Conservation (phyloP, 2,113 vertebrate genomes). For the Pimephales promelas region DNA sequence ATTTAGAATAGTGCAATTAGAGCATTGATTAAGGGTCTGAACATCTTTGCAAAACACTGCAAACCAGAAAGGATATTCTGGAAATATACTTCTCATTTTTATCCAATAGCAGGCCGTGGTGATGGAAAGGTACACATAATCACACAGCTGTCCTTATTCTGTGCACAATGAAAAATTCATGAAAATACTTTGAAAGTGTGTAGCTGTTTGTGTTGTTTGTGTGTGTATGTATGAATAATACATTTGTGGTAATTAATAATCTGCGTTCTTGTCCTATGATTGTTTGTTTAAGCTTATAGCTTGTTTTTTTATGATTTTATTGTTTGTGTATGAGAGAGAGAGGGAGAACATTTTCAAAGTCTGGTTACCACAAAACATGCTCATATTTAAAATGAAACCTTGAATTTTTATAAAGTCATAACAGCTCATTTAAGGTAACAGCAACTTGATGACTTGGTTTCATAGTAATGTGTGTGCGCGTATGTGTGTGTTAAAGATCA, state of each 20-base stretch:
- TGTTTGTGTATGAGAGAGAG: conserved; percentile 30
- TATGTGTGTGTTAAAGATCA: neutral
- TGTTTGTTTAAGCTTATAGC: conserved; percentile 31
- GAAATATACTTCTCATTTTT: neutral
- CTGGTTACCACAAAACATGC: conserved; percentile 17
- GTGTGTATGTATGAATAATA: conserved; percentile 25
- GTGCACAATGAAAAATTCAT: conserved; percentile 47
- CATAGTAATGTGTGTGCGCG: neutral
- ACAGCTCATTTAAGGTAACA: conserved; percentile 7
- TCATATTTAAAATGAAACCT: neutral
- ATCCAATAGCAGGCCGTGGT: neutral
- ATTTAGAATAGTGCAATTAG: neutral
- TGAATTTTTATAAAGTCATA: conserved; percentile 11
- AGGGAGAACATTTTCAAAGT: neutral
- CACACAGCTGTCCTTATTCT: conserved; percentile 5
- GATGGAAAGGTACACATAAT: conserved; percentile 20
- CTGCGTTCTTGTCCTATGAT: conserved; percentile 11
- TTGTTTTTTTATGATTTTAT: conserved; percentile 36
- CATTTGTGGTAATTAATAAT: conserved; percentile 40
- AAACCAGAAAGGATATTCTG: neutral
- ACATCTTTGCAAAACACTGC: neutral
- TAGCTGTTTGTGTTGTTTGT: conserved; percentile 7
- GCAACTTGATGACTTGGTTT: neutral
- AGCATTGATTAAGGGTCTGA: neutral
- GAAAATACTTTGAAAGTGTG: conserved; percentile 43